Evolutionary conservation across 2,888 invertebrate species (phyloP), one percentile per base, ranked within the genome.

Genomic region (Pristionchus arcanus): DNA sequence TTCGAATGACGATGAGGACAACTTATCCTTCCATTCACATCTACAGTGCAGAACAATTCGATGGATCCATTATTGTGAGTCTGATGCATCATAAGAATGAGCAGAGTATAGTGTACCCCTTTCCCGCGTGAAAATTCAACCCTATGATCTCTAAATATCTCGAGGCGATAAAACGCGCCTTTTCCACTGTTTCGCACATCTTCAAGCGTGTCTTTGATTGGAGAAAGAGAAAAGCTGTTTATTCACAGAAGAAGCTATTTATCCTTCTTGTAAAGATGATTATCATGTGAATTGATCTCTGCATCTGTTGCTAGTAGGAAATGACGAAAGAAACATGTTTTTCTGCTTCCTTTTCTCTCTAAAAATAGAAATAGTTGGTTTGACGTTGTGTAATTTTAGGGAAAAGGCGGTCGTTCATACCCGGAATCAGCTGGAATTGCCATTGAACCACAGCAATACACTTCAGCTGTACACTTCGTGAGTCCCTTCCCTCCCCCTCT

Each of bases 21-120:
- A 91, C 92, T 25, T 93, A 93, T 87, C 93, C 93, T 15, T 91
- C 90, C 16, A 90, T 91, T 87, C 93, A 93, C 89, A 71, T 93
- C 9, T 93, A 92, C 68, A 91, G 91, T 34, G 91, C 90, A 2
- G 89, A 92, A 37, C 89, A 90, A 71, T 89, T 93, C 59, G 88
- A 91, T 34, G 89, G 89, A 89, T n/a, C 37, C 9, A 19, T 37
- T 16, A 74, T 28, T 19, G 88, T 88, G 21, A 66, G 55, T 63
- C 3, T 13, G 66, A 28, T 7, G 28, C 4, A n/a, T 21, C 2
- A 28, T 4, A 13, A 25, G 66, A 28, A 2, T 28, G 66, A 66
- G 66, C 66, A 66, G n/a, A 66, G n/a, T 66, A 66, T 5, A 66
- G 66, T 66, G 28, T n/a, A 66, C 66, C 28, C 66, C 13, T 28